Evolutionary conservation across 2,888 invertebrate genomes (phyloP), one percentile per base, ranked within the genome.

Genomic region (Ophraella communa): DNA sequence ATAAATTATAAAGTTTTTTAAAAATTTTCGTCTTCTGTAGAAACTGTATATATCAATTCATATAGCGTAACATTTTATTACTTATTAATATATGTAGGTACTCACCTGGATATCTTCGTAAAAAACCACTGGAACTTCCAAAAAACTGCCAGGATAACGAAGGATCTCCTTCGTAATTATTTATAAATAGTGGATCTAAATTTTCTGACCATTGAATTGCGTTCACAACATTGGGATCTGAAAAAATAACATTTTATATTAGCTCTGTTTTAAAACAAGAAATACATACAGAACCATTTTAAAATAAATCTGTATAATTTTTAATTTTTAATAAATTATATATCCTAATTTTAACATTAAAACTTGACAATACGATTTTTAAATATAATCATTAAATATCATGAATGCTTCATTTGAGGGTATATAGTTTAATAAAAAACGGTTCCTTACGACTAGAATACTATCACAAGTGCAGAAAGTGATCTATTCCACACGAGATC

Each of bases 71-170:
- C n/a, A n/a, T n/a, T n/a, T n/a, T n/a, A n/a, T n/a, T n/a, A n/a
- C n/a, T n/a, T n/a, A n/a, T n/a, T n/a, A n/a, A n/a, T 14, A 14
- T 14, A 39, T 89, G 63, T 33, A 14, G 5, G n/a, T 5, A 14
- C 27, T 63, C 75, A 91, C 97, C 98, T 80, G 98, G 99, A 85
- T 93, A 99, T 77, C 96, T 89, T 75, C 98, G 86, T 81, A 98
- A 89, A 83, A 98, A 98, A 54, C 99, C 99, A 1, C 91, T 87
- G n/a, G 96, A 92, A 59, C 96, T 96, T 56, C 98, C 97, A 83
- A 96, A 99, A 84, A 96, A 97, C 84, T 99, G 99, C 96, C 98
- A 99, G n/a, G 95, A 94, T 44, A 97, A 85, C 1, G 93, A 91
- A 0, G 95, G 93, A 83, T 97, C 95, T 70, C 89, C 89, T 79